Conservation (phyloP, 2,797 vertebrate species). For the Coilia nasus region DNA sequence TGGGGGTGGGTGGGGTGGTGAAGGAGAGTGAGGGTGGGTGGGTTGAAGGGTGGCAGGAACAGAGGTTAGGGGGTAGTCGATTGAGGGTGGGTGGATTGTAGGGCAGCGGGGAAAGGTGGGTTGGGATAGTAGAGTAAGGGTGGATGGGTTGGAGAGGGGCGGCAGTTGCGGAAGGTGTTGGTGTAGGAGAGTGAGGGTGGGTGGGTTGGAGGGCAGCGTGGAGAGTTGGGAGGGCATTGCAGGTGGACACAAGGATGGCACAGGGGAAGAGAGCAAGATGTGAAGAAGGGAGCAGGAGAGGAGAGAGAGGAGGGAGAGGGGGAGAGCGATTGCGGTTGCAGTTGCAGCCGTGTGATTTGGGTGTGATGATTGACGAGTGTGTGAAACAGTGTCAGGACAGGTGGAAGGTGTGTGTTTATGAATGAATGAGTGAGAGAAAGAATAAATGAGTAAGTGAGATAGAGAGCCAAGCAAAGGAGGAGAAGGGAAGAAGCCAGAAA, state of each 20-base stretch:
- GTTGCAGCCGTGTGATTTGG: constrained; percentile 19
- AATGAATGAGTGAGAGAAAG: not conserved
- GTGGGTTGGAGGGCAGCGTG: not conserved
- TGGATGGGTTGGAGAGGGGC: not conserved
- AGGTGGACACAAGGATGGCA: not conserved
- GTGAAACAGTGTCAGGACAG: not conserved
- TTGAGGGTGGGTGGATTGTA: not conserved
- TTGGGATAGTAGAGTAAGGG: not conserved
- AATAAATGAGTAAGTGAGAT: constrained; percentile 23
- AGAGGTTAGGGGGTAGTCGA: not conserved
- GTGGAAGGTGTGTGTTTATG: constrained; percentile 10
- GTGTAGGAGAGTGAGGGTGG: too few species aligned
- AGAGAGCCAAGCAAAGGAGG: not conserved
- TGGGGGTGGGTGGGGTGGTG: too few species aligned
- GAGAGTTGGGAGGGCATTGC: constrained; percentile 37
- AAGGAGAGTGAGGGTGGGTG: not conserved
- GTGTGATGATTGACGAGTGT: not conserved
- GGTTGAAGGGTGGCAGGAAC: not conserved
- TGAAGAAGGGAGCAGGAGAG: constrained; percentile 22
- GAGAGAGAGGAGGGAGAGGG: not conserved
- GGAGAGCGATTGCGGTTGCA: constrained; percentile 19
- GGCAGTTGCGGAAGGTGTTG: too few species aligned
- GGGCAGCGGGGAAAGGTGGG: constrained; percentile 35
- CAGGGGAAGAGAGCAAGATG: not conserved
- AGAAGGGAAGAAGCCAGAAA: not conserved